Percentiles rank a stretch among this genome's conserved stretches.
These are phyloP conservation scores for Vombatus ursinus DNA, from an alignment of 2,113 vertebrate species.

Conservation along the genomic window DNA sequence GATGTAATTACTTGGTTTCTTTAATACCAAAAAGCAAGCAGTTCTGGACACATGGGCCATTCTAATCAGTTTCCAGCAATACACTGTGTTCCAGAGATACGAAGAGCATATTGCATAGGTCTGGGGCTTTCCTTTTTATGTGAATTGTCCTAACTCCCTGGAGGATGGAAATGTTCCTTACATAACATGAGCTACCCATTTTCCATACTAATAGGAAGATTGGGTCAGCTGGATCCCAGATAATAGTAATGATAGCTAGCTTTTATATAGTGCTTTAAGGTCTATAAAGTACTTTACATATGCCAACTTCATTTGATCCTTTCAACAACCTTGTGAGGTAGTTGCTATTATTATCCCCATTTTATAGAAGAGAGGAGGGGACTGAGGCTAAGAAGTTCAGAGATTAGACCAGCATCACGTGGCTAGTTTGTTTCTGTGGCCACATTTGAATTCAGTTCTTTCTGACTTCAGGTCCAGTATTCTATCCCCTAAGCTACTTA, in stretches of 20 bases:
- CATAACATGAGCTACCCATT: neutral
- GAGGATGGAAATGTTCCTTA: neutral
- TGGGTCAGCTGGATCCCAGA: neutral
- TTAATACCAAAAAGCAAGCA: neutral
- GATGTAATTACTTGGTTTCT: neutral
- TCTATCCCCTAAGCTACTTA: neutral
- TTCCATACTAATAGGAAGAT: neutral
- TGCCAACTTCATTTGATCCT: neutral
- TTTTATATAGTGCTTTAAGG: neutral
- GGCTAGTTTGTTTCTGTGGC: neutral
- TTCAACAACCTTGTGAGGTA: neutral
- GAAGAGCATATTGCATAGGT: neutral
- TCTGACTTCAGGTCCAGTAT: neutral
- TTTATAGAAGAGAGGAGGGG: neutral
- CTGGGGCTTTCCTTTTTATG: neutral
- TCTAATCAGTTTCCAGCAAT: neutral
- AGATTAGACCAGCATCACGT: too few species aligned
- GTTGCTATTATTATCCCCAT: neutral
- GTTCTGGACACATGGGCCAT: neutral
- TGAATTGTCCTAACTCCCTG: neutral
- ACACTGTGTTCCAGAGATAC: neutral
- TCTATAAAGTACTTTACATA: neutral
- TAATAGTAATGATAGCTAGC: neutral
- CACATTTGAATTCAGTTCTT: neutral
- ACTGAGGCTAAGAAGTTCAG: too few species aligned